Evolutionary conservation across 1,140 invertebrate genomes (phyloP), one percentile per base, ranked within the genome.

Genomic region (Oscheius sp.): DNA sequence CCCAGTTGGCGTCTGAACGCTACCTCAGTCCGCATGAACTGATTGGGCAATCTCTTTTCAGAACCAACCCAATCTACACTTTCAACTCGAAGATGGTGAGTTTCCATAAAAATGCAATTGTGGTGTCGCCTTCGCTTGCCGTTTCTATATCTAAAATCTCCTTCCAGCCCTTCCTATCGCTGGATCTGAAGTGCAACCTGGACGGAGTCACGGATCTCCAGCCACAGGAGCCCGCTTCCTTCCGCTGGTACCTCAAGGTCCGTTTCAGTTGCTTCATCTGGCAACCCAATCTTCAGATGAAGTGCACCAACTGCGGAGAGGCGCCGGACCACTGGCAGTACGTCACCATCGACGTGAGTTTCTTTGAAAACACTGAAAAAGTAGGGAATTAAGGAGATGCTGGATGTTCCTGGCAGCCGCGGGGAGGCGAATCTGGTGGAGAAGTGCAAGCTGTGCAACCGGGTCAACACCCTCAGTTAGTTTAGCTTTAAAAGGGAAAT

Each of bases 361-460:
- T n/a, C n/a, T n/a, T n/a, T n/a, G n/a, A n/a, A n/a, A n/a, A n/a
- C n/a, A n/a, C n/a, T n/a, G n/a, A n/a, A n/a, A n/a, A n/a, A n/a
- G n/a, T n/a, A n/a, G n/a, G n/a, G n/a, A n/a, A 7, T 68, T 58
- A 35, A 78, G 72, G 76, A 80, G 55, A 61, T 71, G 35, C 76
- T 79, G 32, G 59, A 78, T 18, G 59, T 80, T 38, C 72, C 79
- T 29, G 90, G 90, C 59, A 88, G 91, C 61, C 88, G 90, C 84
- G 90, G 89, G 2, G 87, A 90, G 74, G 89, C 90, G 73, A 91
- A 93, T 85, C 89, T 93, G 65, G 87, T 90, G 1, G 90, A 90
- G 36, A 95, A 95, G 84, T 96, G 94, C 85, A 94, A 95, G 87
- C 86, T 94, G 36, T 96, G 94, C 84, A 87, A 87, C 0, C 87